Evolutionary conservation across 2,888 invertebrate species (phyloP).

Genomic region (Perizoma flavofasciatum): DNA sequence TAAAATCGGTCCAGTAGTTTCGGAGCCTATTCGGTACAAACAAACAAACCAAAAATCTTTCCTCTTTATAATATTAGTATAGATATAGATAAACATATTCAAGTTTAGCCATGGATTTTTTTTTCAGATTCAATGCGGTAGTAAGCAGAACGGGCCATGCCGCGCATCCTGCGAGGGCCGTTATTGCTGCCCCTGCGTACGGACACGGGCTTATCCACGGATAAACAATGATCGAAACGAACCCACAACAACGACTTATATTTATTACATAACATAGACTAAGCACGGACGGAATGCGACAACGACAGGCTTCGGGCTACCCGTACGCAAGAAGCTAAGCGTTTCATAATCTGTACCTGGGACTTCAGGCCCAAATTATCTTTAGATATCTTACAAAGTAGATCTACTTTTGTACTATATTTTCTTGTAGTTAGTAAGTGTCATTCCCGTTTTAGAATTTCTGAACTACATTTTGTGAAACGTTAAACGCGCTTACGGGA

Average conservation of each 20-base stretch:
- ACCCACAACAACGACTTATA: conserved; percentile 55
- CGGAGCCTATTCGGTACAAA: no score
- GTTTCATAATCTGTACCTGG: conserved; percentile 77
- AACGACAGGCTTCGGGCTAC: conserved; percentile 31
- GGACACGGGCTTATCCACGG: conserved; percentile 68
- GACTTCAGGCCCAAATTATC: conserved; percentile 66
- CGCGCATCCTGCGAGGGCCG: conserved; percentile 72
- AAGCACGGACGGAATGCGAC: conserved; percentile 67
- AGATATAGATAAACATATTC: no score
- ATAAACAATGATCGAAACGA: conserved; percentile 46
- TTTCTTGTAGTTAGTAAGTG: conserved; percentile 74
- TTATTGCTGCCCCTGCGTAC: conserved; percentile 65
- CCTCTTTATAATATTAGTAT: no score
- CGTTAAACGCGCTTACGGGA: conserved; percentile 66
- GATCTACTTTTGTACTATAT: conserved; percentile 74
- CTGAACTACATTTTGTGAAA: conserved; percentile 76
- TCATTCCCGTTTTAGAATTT: conserved; percentile 54
- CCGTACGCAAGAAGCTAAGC: conserved; percentile 51
- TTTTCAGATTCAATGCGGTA: conserved; percentile 83
- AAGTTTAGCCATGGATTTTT: not conserved
- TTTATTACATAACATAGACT: conserved; percentile 70
- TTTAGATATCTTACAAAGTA: conserved; percentile 42
- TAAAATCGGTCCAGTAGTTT: no score
- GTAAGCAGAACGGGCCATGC: conserved; percentile 84
- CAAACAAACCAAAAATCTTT: no score